Conservation (phyloP, 2,113 vertebrate species). For the Rhea americana region DNA sequence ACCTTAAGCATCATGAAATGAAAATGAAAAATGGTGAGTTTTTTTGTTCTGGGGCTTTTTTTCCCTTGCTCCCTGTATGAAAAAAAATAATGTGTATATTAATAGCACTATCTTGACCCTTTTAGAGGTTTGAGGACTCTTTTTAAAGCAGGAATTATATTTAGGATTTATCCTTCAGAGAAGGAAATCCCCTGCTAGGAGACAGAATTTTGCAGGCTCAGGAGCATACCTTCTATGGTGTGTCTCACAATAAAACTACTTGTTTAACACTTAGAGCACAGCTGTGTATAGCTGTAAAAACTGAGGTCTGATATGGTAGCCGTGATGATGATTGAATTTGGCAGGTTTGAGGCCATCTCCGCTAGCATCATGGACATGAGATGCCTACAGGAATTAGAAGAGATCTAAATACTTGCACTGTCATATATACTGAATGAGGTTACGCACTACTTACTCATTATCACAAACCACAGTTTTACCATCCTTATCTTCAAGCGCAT, state of each 20-base stretch:
- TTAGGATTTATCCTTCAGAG: neutral
- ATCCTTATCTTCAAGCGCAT: fast-evolving
- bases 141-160: neutral
- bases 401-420: neutral
- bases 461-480: neutral
- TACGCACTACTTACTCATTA: neutral
- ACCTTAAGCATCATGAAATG: neutral
- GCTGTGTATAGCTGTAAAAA: neutral
- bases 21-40: neutral
- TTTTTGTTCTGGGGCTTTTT: neutral
- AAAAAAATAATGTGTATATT: neutral
- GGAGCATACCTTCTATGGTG: neutral
- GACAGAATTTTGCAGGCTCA: neutral
- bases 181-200: neutral
- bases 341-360: neutral
- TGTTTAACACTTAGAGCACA: neutral
- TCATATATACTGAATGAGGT: neutral
- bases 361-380: neutral
- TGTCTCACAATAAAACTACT: neutral
- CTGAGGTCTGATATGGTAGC: neutral
- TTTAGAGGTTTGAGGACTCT: neutral
- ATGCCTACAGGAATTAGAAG: neutral
- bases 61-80: neutral
- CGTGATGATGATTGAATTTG: neutral
- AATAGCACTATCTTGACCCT: neutral